phyloP scores from a whole-genome alignment of 1,140 invertebrate species.

The Pygmarrhopalites habei region DNA sequence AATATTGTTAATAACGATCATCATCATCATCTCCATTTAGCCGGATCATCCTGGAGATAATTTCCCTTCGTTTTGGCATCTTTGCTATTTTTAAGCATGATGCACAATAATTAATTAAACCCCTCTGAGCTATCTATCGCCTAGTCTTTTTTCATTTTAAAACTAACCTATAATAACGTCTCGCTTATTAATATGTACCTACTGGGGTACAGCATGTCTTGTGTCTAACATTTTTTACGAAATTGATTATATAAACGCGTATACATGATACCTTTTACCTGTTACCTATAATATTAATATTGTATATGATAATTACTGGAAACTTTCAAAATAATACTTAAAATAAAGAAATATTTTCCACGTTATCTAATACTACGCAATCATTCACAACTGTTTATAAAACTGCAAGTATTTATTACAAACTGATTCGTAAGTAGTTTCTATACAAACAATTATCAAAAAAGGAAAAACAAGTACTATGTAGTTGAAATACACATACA shows the following conservation, averaged over 20 bases:
- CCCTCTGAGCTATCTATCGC: background rate
- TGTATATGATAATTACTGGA: background rate
- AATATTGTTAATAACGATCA: conserved; percentile 45
- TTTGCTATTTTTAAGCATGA: background rate
- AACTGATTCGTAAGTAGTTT: no score
- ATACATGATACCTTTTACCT: background rate
- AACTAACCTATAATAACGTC: background rate
- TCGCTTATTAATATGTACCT: background rate
- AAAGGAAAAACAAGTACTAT: no score
- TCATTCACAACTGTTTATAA: no score
- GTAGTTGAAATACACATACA: no score
- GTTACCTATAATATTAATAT: background rate
- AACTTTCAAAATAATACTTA: background rate
- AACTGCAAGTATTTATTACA: no score
- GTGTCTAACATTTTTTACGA: no score
- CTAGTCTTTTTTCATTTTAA: background rate
- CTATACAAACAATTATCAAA: no score
- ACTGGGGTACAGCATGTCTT: background rate
- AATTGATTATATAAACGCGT: no score
- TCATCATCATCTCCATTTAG: conserved; percentile 41
- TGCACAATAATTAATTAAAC: background rate
- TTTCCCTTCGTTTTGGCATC: background rate
- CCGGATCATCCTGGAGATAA: background rate
- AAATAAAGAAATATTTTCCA: background rate
- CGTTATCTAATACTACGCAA: background rate